phyloP scores from a whole-genome alignment of 2,888 invertebrate species.

The Eupithecia vulgata region DNA sequence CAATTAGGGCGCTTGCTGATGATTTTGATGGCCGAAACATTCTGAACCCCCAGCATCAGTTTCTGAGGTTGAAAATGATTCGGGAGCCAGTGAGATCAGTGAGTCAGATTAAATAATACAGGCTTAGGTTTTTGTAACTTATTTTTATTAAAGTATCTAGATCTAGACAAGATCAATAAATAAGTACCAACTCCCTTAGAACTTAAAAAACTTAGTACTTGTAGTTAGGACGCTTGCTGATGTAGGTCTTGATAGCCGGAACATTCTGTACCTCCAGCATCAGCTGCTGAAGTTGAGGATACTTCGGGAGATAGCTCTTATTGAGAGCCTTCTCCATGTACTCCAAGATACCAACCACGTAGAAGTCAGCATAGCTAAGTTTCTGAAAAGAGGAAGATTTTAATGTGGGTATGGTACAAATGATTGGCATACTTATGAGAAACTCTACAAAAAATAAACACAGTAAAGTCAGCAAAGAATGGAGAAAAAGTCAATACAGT shows the following conservation, averaged over 20 bases:
- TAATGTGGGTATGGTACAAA: neutral
- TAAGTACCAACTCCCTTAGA: neutral
- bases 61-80: conserved; percentile 49
- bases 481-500: too few relatives aligned
- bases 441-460: too few relatives aligned
- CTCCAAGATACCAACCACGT: conserved; percentile 54
- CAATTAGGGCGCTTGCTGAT: conserved; percentile 53
- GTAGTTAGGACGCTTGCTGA: conserved; percentile 53
- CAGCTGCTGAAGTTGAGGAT: conserved; percentile 48
- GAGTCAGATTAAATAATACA: too few relatives aligned
- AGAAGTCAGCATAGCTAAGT: conserved; percentile 53
- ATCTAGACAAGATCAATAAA: too few relatives aligned
- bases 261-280: conserved; percentile 50
- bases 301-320: conserved; percentile 48
- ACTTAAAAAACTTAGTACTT: conserved; percentile 36
- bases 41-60: conserved; percentile 49
- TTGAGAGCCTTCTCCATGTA: conserved; percentile 52
- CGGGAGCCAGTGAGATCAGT: too few relatives aligned
- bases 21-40: conserved; percentile 52
- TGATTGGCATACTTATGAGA: neutral
- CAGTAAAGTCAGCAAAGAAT: too few relatives aligned
- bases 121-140: neutral
- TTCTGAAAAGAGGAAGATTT: conserved; percentile 37
- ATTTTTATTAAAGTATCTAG: too few relatives aligned
- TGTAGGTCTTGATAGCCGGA: conserved; percentile 54